Evolutionary conservation across 53 echinoderm and acorn worm species (phyloP), one percentile per base, ranked within the genome.

Genomic region (Echinometra lucunter): DNA sequence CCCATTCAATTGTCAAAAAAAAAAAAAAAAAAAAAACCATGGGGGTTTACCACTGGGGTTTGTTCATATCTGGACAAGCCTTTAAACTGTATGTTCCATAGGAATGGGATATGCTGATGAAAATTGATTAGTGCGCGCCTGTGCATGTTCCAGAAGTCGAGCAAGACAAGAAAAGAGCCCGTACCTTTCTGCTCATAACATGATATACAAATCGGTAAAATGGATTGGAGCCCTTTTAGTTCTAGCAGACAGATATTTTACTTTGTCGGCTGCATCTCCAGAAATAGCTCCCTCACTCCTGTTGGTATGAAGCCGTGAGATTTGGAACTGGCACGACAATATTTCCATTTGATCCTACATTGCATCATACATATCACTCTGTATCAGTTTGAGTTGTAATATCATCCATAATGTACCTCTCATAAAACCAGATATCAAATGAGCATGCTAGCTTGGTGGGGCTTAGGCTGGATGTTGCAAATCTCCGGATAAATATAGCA

Each of bases 401-500:
- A 85, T 85, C 47, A 85, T 47, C 23, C 72, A 70, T 72, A 72
- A 72, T 40, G 19, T 78, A 11, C 2, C 6, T 85, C 53, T 85
- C 47, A 49, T 47, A 13, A 42, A 6, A 28, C n/a, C 13, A 53
- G 47, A 49, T 49, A 12, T 47, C 85, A 45, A 19, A 47, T 49
- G 85, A 53, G 49, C 28, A 13, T 28, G 45, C 12, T 53, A n/a
- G 45, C 85, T 27, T 49, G n/a, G 27, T 45, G 85, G 25, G 47
- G 85, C 16, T 49, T 47, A 47, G 85, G 0, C 49, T 49, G 1
- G 13, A 85, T 28, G 49, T 85, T 85, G 85, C 28, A 85, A 85
- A 85, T 47, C n/a, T 49, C 49, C 49, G 49, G 85, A 85, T 85
- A 28, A 53, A 85, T 49, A 85, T 49, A 85, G 85, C 85, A 85